Conservation (phyloP, 1,140 invertebrate species). For the Bombus picipes region DNA sequence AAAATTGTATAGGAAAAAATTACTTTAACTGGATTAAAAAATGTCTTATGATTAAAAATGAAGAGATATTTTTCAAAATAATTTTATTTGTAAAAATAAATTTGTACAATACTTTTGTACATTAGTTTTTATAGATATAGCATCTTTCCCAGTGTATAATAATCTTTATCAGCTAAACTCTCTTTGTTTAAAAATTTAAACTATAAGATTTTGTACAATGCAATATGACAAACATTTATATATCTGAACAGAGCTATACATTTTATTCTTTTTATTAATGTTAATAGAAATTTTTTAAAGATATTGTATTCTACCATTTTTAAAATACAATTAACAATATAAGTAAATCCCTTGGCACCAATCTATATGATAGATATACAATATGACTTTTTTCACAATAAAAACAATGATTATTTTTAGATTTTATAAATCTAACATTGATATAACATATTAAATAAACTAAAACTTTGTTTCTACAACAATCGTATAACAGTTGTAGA, state of each 20-base stretch:
- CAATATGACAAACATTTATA: not conserved
- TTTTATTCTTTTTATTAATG: not conserved
- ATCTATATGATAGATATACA: not conserved
- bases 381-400: not conserved
- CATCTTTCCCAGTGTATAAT: not conserved
- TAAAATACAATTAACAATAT: not conserved
- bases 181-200: not conserved
- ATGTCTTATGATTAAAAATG: not conserved
- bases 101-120: slow-evolving; percentile 26
- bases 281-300: not conserved
- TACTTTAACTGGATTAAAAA: not conserved
- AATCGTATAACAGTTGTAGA: slow-evolving; percentile 1
- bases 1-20: not conserved
- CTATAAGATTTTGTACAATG: not conserved
- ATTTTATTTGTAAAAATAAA: slow-evolving; percentile 33
- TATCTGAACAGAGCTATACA: not conserved
- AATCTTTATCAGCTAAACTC: not conserved
- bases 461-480: slow-evolving; percentile 1
- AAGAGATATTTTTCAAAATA: slow-evolving; percentile 28
- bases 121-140: not conserved
- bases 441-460: slow-evolving; percentile 6
- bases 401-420: not conserved
- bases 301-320: not conserved
- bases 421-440: slow-evolving; percentile 26
- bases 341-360: not conserved